These are phyloP conservation scores for Lampris megalopsis DNA, from an alignment of 2,113 vertebrate species.

Conservation along the genomic window DNA sequence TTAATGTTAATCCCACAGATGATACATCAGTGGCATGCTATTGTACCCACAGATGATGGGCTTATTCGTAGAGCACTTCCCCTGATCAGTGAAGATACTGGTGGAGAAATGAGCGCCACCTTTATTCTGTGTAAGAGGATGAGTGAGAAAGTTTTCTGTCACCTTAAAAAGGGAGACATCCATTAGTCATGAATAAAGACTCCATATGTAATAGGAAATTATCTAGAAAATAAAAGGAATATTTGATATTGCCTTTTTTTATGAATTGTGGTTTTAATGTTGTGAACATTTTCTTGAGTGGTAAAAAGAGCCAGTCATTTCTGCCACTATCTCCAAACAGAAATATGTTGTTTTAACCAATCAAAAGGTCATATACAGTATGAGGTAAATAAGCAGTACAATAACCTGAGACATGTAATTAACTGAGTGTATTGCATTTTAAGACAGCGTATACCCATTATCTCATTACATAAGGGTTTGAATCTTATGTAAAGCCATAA, in stretches of 20 bases:
- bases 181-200: too few species aligned
- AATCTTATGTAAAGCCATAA: slow-evolving; percentile 8
- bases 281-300: slow-evolving; percentile 3
- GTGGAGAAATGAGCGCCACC: neutral
- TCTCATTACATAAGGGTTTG: too few species aligned
- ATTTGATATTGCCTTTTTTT: too few species aligned
- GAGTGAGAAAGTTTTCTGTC: too few species aligned
- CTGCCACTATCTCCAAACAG: slow-evolving; percentile 21
- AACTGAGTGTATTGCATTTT: too few species aligned
- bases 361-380: neutral
- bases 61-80: neutral
- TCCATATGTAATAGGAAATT: too few species aligned
- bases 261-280: neutral
- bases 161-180: too few species aligned
- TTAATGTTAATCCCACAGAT: too few species aligned
- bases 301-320: slow-evolving; percentile 7
- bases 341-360: slow-evolving; percentile 11
- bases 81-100: slow-evolving; percentile 9
- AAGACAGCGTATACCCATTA: neutral
- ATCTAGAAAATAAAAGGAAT: too few species aligned
- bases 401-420: neutral
- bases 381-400: slow-evolving; percentile 17
- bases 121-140: too few species aligned
- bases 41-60: slow-evolving; percentile 12
- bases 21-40: neutral